Evolutionary conservation across 2,888 invertebrate species (phyloP).

Genomic region (Netelia fuscicornis): DNA sequence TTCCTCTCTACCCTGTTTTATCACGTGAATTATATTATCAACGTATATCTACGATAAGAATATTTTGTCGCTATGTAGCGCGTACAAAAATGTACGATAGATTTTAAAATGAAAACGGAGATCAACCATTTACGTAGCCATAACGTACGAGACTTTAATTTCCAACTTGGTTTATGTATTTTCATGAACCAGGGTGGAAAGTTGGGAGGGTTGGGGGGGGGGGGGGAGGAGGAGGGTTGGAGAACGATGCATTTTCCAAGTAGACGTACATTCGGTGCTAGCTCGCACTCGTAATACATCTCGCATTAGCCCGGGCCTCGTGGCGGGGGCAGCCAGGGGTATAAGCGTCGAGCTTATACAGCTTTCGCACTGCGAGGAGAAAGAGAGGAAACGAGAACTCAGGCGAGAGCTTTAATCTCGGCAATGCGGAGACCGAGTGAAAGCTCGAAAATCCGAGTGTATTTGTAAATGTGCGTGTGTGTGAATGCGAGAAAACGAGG

Average conservation of each 20-base stretch:
- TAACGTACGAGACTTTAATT: too few relatives aligned
- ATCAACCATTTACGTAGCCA: too few relatives aligned
- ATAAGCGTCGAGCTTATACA: constrained; percentile 35
- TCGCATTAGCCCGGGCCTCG: constrained; percentile 42
- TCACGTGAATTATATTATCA: too few relatives aligned
- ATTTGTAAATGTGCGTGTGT: not conserved
- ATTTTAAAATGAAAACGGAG: too few relatives aligned
- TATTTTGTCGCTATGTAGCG: too few relatives aligned
- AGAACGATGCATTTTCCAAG: constrained; percentile 35
- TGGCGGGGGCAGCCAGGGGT: not conserved
- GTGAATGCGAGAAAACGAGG: constrained; percentile 2
- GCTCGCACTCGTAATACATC: constrained; percentile 30
- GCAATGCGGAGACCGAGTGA: not conserved
- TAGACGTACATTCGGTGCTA: not conserved
- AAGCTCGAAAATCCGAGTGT: constrained; percentile 29
- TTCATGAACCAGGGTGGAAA: not conserved
- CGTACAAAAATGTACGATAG: too few relatives aligned
- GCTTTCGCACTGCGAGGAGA: not conserved
- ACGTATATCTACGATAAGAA: too few relatives aligned
- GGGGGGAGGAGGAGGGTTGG: too few relatives aligned
- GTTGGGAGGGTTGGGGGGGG: too few relatives aligned
- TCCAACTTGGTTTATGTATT: not conserved
- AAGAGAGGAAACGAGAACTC: constrained; percentile 16
- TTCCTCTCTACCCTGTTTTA: too few relatives aligned
- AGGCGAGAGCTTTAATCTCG: constrained; percentile 56